phyloP scores from a whole-genome alignment of 1,140 invertebrate genomes.

The Cotesia typhae region DNA sequence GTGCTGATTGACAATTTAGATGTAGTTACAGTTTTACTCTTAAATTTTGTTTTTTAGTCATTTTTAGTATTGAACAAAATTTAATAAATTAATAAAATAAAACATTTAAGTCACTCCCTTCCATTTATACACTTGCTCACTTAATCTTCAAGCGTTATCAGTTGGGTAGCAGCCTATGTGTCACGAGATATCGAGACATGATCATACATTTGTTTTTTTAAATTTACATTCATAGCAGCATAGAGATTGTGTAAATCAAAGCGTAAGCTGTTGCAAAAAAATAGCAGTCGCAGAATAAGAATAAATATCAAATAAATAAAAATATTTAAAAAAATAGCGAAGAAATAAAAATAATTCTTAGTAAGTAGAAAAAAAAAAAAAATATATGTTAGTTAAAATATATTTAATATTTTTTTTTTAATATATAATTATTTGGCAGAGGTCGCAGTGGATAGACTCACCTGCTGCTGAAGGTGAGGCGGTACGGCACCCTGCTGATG shows the following conservation, averaged over 20 bases:
- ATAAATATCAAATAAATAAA: neutral
- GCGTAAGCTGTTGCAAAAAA: neutral
- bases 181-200: conserved; percentile 4
- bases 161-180: neutral
- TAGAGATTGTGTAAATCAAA: neutral
- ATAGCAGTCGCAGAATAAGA: neutral
- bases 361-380: neutral
- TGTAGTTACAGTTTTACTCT: neutral
- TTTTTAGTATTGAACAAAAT: neutral
- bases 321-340: neutral
- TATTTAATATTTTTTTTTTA: neutral
- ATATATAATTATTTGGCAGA: conserved; percentile 1
- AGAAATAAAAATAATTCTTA: neutral
- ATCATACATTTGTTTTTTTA: neutral
- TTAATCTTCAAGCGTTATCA: neutral
- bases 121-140: neutral
- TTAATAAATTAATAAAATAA: too few relatives aligned
- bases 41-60: neutral
- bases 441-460: conserved; percentile 57
- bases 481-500: conserved; percentile 63
- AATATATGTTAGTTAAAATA: conserved; percentile 10
- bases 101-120: neutral
- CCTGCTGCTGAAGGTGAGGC: conserved; percentile 66
- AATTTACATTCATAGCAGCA: conserved; percentile 12
- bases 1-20: conserved; percentile 16